Conservation (phyloP, 35 echinoderm and acorn worm genomes). For the Lytechinus variegatus region DNA sequence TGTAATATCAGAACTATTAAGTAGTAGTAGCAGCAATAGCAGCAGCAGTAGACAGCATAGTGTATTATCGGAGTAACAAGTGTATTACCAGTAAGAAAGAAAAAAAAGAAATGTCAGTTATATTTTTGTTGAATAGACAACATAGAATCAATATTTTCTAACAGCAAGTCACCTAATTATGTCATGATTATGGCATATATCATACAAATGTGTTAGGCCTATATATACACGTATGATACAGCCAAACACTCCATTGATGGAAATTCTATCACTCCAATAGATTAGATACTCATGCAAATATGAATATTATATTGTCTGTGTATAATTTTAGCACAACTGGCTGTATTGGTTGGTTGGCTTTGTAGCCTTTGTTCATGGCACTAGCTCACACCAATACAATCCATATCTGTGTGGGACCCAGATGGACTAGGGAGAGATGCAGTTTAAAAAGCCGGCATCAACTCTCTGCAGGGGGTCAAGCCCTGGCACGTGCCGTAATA, state of each 20-base stretch:
- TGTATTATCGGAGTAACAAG: too few species aligned
- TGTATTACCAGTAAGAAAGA: too few species aligned
- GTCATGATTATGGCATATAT: too few species aligned
- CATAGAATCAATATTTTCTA: too few species aligned
- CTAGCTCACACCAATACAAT: background rate
- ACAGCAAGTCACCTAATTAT: too few species aligned
- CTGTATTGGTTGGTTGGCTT: background rate
- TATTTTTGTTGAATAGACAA: too few species aligned
- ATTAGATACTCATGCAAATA: background rate
- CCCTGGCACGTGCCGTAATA: slow-evolving; percentile 27
- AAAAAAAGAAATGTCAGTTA: too few species aligned
- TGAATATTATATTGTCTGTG: background rate
- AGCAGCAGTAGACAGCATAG: background rate
- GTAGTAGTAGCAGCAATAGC: background rate
- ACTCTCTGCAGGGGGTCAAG: slow-evolving; percentile 37
- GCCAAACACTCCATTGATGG: too few species aligned
- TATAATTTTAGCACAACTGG: background rate
- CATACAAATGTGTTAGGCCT: too few species aligned
- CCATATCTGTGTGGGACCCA: background rate
- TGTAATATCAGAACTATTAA: background rate
- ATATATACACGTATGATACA: too few species aligned
- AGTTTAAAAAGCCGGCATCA: background rate
- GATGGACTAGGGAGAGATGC: background rate
- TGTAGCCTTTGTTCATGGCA: slow-evolving; percentile 32
- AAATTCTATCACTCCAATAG: too few species aligned